Evolutionary conservation across 2,888 invertebrate species (phyloP).

Genomic region (Apocheima hispidaria): DNA sequence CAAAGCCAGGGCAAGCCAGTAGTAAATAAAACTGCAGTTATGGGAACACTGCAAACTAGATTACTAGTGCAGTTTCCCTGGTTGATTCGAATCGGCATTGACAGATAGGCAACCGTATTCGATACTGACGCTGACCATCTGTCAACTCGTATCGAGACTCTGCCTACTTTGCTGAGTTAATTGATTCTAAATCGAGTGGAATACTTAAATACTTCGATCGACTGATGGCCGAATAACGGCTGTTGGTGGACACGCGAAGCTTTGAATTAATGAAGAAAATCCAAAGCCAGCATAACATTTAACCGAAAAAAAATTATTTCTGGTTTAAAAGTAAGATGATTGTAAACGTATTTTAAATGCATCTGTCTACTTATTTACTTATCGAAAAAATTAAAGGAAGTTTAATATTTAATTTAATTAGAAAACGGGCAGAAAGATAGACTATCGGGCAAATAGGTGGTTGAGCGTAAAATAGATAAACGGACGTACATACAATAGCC

Average conservation of each 20-base stretch:
- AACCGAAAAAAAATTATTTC: too few species aligned
- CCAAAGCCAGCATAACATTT: background rate
- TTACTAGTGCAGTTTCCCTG: slow-evolving; percentile 15
- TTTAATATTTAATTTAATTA: too few species aligned
- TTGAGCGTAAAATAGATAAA: too few species aligned
- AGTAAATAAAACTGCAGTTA: background rate
- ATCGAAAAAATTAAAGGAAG: too few species aligned
- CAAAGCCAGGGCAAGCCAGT: too few species aligned
- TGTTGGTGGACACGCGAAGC: slow-evolving; percentile 11
- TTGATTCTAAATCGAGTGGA: slow-evolving; percentile 25
- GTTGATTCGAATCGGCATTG: slow-evolving; percentile 19
- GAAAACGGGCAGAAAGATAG: too few species aligned
- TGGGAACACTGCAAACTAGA: slow-evolving; percentile 11
- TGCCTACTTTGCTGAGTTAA: slow-evolving; percentile 25
- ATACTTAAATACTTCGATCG: slow-evolving; percentile 21
- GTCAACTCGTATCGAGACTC: slow-evolving; percentile 24
- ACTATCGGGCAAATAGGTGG: too few species aligned
- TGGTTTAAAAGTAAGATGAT: too few species aligned
- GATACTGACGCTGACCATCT: slow-evolving; percentile 17
- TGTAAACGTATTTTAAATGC: too few species aligned
- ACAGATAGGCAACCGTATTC: slow-evolving; percentile 11
- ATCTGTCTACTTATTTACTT: too few species aligned
- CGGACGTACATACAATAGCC: too few species aligned
- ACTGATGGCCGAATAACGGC: slow-evolving; percentile 30
- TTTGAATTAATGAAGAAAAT: background rate